phyloP scores from a whole-genome alignment of 2,797 vertebrate genomes.

The Zalophus californianus region DNA sequence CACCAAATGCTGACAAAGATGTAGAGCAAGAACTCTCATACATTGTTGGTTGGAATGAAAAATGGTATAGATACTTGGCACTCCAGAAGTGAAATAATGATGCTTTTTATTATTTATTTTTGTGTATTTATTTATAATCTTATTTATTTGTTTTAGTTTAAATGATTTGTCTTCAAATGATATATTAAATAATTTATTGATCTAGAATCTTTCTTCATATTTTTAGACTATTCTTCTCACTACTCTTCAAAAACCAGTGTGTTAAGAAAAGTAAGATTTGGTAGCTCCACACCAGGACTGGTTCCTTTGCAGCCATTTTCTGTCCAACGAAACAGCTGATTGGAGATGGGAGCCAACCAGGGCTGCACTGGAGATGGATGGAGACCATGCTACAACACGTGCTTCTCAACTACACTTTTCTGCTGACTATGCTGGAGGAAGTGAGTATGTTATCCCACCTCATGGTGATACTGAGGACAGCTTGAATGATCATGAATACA shows the following conservation, averaged over 20 bases:
- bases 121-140: not conserved
- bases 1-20: not conserved
- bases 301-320: not conserved
- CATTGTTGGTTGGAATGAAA: not conserved
- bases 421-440: not conserved
- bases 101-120: not conserved
- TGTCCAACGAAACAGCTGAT: not conserved
- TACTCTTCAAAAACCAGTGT: not conserved
- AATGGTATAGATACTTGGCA: too few species aligned
- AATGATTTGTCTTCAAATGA: not conserved
- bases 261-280: not conserved
- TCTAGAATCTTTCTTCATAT: not conserved
- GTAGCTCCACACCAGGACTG: not conserved
- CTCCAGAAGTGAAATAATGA: not conserved
- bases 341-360: not conserved
- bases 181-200: not conserved
- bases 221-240: not conserved
- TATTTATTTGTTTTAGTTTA: not conserved
- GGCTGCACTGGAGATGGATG: not conserved
- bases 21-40: not conserved
- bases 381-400: not conserved
- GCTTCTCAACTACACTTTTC: not conserved
- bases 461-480: constrained; percentile 93
- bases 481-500: constrained; percentile 96
- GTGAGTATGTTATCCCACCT: not conserved